Evolutionary conservation across 2,797 vertebrate genomes (phyloP).

Genomic region (Emys orbicularis): DNA sequence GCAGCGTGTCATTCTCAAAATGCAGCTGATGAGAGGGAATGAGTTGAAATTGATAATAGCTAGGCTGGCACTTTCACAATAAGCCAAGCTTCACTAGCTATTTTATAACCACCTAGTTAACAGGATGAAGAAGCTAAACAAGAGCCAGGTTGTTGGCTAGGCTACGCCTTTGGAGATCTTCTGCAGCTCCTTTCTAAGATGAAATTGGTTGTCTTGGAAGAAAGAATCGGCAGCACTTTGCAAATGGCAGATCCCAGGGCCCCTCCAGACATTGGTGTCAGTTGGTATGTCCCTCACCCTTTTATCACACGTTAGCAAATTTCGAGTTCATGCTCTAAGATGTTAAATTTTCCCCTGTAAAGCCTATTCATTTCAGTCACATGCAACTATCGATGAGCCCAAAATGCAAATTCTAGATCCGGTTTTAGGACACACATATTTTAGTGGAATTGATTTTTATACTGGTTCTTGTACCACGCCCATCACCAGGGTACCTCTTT

Average conservation of each 20-base stretch:
- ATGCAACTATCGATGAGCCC: background rate
- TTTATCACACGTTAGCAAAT: background rate
- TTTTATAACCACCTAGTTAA: background rate
- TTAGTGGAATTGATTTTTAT: background rate
- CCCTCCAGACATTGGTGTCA: background rate
- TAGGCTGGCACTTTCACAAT: background rate
- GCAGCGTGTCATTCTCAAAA: background rate
- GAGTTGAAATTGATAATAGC: fast-evolving
- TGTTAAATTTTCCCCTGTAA: background rate
- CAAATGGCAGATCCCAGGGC: background rate
- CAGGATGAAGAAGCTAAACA: background rate
- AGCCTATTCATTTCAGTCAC: background rate
- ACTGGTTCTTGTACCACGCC: background rate
- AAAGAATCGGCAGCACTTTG: background rate
- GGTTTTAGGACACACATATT: background rate
- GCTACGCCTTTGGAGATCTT: background rate
- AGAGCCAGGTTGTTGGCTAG: background rate
- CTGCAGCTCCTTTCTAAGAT: background rate
- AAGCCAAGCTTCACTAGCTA: background rate
- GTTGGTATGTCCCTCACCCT: background rate
- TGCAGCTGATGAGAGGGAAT: background rate
- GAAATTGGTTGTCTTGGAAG: background rate
- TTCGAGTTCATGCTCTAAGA: background rate
- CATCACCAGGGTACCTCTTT: background rate
- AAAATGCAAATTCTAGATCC: background rate